Conservation (phyloP, 1,140 invertebrate genomes). For the Mycetomoellerius zeteki region DNA sequence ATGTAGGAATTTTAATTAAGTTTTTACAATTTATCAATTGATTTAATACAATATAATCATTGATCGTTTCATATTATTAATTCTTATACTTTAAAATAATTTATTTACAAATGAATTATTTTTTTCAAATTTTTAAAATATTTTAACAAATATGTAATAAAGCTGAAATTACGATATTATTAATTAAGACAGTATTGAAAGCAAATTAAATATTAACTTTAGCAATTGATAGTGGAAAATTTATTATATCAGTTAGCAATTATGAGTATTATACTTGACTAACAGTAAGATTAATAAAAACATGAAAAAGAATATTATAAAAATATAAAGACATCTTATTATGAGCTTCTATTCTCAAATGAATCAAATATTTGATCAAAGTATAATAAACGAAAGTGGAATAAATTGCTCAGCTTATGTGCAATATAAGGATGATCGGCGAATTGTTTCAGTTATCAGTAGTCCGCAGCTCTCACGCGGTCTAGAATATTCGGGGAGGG, state of each 20-base stretch:
- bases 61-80: not conserved
- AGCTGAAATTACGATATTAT: not conserved
- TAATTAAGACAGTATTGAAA: not conserved
- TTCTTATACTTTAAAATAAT: not conserved
- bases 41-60: not conserved
- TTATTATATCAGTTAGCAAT: constrained; percentile 17
- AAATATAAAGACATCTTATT: constrained; percentile 5
- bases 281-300: not conserved
- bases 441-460: constrained; percentile 77
- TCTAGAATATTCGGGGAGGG: constrained; percentile 70
- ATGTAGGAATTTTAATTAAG: not conserved
- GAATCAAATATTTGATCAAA: constrained; percentile 50
- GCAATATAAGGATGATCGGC: constrained; percentile 51
- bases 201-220: constrained; percentile 20
- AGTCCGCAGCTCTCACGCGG: constrained; percentile 68
- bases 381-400: constrained; percentile 7
- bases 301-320: not conserved
- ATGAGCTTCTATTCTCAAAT: constrained; percentile 18
- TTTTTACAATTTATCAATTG: not conserved
- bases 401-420: constrained; percentile 23
- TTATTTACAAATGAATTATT: not conserved
- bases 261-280: not conserved
- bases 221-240: not conserved
- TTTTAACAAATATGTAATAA: constrained; percentile 4
- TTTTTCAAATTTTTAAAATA: not conserved